Conservation (phyloP, 2,888 invertebrate species). For the Euplagia quadripunctaria region DNA sequence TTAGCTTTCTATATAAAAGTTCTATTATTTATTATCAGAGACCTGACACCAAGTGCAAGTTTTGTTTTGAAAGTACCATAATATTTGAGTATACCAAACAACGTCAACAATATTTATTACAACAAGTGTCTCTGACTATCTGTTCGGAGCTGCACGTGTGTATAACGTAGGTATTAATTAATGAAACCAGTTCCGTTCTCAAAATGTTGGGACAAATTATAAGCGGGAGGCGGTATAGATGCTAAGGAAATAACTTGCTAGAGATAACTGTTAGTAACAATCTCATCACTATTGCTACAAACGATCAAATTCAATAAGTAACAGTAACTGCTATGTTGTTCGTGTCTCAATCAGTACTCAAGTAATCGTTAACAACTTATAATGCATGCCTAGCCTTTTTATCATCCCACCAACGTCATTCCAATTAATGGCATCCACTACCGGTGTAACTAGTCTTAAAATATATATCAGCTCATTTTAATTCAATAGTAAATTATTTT, state of each 20-base stretch:
- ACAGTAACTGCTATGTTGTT: too few relatives aligned
- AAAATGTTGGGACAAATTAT: slow-evolving; percentile 10
- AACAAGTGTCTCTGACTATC: slow-evolving; percentile 54
- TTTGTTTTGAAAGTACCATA: neutral
- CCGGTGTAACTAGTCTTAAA: too few relatives aligned
- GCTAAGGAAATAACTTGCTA: neutral
- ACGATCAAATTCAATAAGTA: too few relatives aligned
- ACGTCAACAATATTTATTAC: slow-evolving; percentile 22
- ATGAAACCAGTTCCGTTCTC: slow-evolving; percentile 55
- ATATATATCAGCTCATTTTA: too few relatives aligned
- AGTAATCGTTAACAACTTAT: too few relatives aligned
- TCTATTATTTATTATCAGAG: neutral
- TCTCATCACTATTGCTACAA: too few relatives aligned
- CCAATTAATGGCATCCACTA: too few relatives aligned
- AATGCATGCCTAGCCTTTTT: too few relatives aligned
- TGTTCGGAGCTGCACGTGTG: slow-evolving; percentile 59
- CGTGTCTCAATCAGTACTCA: too few relatives aligned
- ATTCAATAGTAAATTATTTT: too few relatives aligned
- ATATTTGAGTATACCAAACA: neutral
- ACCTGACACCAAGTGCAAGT: neutral
- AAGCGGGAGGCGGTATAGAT: neutral
- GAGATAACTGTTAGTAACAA: neutral
- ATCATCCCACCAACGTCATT: too few relatives aligned
- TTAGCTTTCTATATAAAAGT: neutral
- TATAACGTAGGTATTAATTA: slow-evolving; percentile 68